Percentiles rank a stretch among this genome's conserved stretches.
phyloP scores from a whole-genome alignment of 1,140 invertebrate species.

The Drosophila ercepeae region DNA sequence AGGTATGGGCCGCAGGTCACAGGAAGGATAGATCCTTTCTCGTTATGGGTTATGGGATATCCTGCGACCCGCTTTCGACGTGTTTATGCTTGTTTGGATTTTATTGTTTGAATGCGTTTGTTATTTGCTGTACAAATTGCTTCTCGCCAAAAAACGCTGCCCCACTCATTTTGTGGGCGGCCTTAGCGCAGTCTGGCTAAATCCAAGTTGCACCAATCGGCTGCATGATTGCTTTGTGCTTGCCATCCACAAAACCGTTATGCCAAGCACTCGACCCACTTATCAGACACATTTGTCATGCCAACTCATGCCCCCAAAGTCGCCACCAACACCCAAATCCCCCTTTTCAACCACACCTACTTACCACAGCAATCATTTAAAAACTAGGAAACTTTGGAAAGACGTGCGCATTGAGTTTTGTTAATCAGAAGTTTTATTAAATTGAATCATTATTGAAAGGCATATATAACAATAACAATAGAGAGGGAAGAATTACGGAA shows the following conservation, averaged over 20 bases:
- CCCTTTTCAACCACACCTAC: conserved; percentile 15
- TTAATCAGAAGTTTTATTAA: conserved; percentile 28
- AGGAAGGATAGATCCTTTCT: no score
- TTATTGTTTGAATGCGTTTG: conserved; percentile 59
- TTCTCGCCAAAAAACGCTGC: conserved; percentile 16
- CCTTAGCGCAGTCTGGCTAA: conserved; percentile 11
- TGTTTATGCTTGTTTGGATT: conserved; percentile 80
- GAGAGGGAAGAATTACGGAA: background rate
- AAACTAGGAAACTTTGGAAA: conserved; percentile 23
- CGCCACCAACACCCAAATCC: conserved; percentile 11
- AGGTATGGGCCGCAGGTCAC: conserved; percentile 6
- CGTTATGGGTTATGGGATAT: no score
- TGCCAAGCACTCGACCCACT: conserved; percentile 25
- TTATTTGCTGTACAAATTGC: conserved; percentile 67
- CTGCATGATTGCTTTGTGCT: conserved; percentile 43
- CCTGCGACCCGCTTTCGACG: conserved; percentile 35
- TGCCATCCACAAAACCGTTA: conserved; percentile 14
- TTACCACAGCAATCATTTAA: conserved; percentile 30
- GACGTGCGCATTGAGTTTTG: conserved; percentile 34
- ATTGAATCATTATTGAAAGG: conserved; percentile 31
- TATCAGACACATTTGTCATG: conserved; percentile 48
- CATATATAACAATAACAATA: conserved; percentile 47
- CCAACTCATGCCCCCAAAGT: conserved; percentile 24
- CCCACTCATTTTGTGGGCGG: conserved; percentile 4
- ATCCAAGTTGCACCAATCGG: conserved; percentile 32